phyloP scores from a whole-genome alignment of 2,888 invertebrate species.

The Carterocephalus palaemon region DNA sequence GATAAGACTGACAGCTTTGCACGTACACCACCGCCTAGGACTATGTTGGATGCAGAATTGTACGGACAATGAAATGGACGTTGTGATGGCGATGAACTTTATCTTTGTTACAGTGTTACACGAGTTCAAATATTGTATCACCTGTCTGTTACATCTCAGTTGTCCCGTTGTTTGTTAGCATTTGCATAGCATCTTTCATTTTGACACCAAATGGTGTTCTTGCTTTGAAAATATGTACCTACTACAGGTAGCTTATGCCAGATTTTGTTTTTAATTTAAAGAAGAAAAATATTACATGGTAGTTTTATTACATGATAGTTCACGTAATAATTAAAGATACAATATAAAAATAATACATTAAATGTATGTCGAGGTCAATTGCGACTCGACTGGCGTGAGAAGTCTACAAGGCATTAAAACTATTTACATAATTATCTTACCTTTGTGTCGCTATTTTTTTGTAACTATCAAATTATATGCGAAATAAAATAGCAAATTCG shows the following conservation, averaged over 20 bases:
- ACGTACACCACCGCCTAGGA: slow-evolving; percentile 2
- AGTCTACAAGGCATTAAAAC: slow-evolving; percentile 1
- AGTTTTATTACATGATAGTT: too few relatives aligned
- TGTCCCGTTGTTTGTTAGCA: too few relatives aligned
- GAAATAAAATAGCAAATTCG: too few relatives aligned
- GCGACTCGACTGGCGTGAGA: neutral
- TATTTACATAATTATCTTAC: neutral
- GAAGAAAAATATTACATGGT: too few relatives aligned
- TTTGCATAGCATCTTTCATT: too few relatives aligned
- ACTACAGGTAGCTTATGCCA: too few relatives aligned
- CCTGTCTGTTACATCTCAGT: too few relatives aligned
- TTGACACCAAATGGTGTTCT: too few relatives aligned
- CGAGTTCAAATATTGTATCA: too few relatives aligned
- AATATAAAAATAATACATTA: neutral
- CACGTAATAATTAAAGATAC: neutral
- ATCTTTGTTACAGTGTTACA: slow-evolving; percentile 2
- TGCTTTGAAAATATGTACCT: too few relatives aligned
- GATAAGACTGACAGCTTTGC: slow-evolving; percentile 38
- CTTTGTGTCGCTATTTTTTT: slow-evolving; percentile 10
- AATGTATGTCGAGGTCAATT: slow-evolving; percentile 1
- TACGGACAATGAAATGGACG: slow-evolving; percentile 2
- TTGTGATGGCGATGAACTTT: slow-evolving; percentile 7
- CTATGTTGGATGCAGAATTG: slow-evolving; percentile 1
- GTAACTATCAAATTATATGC: slow-evolving; percentile 56
- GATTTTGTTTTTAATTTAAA: too few relatives aligned